Evolutionary conservation across 2,888 invertebrate genomes (phyloP).

Genomic region (Achlya flavicornis): DNA sequence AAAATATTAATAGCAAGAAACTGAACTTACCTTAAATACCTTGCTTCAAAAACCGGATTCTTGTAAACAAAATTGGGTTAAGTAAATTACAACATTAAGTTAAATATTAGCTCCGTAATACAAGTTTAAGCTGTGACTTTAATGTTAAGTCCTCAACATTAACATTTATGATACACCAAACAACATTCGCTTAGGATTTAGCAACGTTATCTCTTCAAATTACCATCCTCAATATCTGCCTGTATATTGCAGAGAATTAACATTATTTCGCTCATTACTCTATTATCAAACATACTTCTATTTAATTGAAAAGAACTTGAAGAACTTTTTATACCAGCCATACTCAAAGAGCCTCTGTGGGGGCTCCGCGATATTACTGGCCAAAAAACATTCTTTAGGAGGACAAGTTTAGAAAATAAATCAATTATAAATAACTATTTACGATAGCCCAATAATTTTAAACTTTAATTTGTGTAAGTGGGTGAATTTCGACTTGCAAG

Average conservation of each 20-base stretch:
- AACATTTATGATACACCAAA: constrained; percentile 1
- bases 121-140: constrained; percentile 7
- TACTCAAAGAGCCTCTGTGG: too few species aligned
- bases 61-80: not conserved
- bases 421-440: too few species aligned
- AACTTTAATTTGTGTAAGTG: too few species aligned
- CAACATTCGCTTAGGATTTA: constrained; percentile 3
- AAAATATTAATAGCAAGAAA: not conserved
- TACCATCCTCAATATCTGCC: not conserved
- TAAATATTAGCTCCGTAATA: not conserved
- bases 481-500: too few species aligned
- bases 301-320: too few species aligned
- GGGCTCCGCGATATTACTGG: too few species aligned
- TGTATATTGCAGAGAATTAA: not conserved
- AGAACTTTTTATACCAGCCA: too few species aligned
- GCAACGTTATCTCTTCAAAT: not conserved
- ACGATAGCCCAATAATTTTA: too few species aligned
- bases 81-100: not conserved
- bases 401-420: too few species aligned
- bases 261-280: not conserved
- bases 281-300: not conserved
- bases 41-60: constrained; percentile 4
- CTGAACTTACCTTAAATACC: not conserved
- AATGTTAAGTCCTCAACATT: not conserved
- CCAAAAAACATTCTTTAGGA: too few species aligned